Evolutionary conservation across 2,797 vertebrate species (phyloP).

Genomic region (Oreortyx pictus): DNA sequence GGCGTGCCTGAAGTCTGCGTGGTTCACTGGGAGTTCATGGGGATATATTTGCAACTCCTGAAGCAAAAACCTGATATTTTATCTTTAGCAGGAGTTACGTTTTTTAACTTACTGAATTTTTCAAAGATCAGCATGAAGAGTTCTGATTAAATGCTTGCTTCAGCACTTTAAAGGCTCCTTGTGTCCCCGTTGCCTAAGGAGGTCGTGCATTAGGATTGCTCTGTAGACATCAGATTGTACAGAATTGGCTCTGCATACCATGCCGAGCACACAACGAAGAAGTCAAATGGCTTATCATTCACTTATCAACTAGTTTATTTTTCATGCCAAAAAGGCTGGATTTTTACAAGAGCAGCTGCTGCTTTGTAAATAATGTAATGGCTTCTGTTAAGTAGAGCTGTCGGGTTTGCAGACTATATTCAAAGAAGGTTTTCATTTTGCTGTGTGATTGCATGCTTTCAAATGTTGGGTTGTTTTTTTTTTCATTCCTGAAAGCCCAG

Average conservation of each 20-base stretch:
- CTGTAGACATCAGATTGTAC: constrained; percentile 73
- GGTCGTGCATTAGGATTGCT: constrained; percentile 52
- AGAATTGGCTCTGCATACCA: constrained; percentile 67
- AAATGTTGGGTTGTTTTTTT: constrained; percentile 29
- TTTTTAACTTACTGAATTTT: constrained; percentile 73
- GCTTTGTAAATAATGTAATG: constrained; percentile 81
- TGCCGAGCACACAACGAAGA: constrained; percentile 64
- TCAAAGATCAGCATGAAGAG: constrained; percentile 71
- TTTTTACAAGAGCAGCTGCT: constrained; percentile 73
- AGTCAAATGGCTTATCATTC: constrained; percentile 74
- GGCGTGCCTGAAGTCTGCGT: background rate
- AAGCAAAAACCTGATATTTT: constrained; percentile 54
- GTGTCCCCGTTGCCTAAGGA: constrained; percentile 73
- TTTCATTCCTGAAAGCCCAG: constrained; percentile 63
- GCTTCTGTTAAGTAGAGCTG: constrained; percentile 76
- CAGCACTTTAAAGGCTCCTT: constrained; percentile 68
- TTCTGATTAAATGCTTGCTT: constrained; percentile 73
- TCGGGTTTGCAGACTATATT: constrained; percentile 74
- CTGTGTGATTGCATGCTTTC: constrained; percentile 45
- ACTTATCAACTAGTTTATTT: constrained; percentile 79
- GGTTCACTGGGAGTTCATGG: constrained; percentile 34
- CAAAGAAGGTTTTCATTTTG: constrained; percentile 71
- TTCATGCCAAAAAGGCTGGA: constrained; percentile 65
- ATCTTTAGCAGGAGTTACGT: constrained; percentile 62
- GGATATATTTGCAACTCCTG: constrained; percentile 52